Conservation (phyloP, 2,113 vertebrate species). For the Microcebus ravelobensis region DNA sequence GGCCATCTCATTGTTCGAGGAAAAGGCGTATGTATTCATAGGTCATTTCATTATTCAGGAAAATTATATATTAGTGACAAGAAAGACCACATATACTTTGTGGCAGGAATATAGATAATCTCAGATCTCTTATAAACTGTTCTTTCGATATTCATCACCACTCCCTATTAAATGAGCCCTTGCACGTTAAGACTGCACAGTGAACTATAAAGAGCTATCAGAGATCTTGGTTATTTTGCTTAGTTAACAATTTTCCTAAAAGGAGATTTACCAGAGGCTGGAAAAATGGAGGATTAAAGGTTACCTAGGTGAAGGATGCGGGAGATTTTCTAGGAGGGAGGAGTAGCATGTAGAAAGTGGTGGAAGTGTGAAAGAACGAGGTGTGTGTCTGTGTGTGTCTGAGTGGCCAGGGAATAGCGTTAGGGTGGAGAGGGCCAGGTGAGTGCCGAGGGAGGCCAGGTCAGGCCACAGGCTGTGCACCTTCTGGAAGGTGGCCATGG, state of each 20-base stretch:
- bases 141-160: background rate
- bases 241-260: background rate
- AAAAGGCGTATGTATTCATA: background rate
- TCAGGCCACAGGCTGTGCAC: fast-evolving
- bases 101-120: background rate
- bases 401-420: background rate
- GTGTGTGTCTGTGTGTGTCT: background rate
- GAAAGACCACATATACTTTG: background rate
- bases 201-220: background rate
- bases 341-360: background rate
- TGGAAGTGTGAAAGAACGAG: background rate
- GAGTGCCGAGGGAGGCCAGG: background rate
- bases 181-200: background rate
- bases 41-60: conserved; percentile 14
- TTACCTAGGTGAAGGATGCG: background rate
- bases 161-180: background rate
- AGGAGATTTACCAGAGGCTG: background rate
- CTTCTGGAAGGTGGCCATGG: background rate
- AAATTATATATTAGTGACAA: conserved; percentile 10
- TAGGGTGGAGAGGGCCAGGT: background rate
- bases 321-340: background rate
- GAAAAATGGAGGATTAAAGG: background rate
- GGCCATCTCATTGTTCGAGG: background rate
- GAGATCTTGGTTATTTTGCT: background rate
- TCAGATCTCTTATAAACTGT: background rate